Evolutionary conservation across 2,113 vertebrate genomes (phyloP).

Genomic region (Xenopus laevis): DNA sequence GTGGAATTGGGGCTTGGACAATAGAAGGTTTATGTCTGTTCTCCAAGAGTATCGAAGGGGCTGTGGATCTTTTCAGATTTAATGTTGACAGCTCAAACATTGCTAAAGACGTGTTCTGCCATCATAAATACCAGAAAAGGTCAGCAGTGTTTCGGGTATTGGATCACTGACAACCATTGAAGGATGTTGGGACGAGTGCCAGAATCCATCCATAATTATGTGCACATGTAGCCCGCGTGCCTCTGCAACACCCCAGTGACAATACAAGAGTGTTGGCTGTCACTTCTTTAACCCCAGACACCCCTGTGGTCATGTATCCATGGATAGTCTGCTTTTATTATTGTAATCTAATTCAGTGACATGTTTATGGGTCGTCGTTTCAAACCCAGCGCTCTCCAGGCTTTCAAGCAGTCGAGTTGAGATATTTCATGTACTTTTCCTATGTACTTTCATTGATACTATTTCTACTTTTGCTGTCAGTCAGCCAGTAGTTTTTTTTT

Average conservation of each 20-base stretch:
- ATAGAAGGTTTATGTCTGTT: neutral
- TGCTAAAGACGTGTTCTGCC: slow-evolving; percentile 56
- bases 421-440: no score
- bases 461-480: no score
- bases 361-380: no score
- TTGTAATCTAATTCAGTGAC: no score
- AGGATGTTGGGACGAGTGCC: slow-evolving; percentile 49
- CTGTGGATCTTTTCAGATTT: slow-evolving; percentile 56
- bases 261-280: neutral
- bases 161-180: slow-evolving; percentile 46
- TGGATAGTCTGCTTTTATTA: no score
- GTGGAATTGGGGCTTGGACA: no score
- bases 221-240: slow-evolving; percentile 7
- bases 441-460: no score
- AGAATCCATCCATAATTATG: slow-evolving; percentile 48
- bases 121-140: slow-evolving; percentile 68
- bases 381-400: no score
- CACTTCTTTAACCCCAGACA: neutral
- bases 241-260: neutral
- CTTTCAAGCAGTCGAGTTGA: no score
- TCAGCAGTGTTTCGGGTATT: slow-evolving; percentile 52
- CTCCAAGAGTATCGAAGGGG: neutral
- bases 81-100: slow-evolving; percentile 56
- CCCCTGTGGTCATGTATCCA: neutral
- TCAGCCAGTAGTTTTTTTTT: no score